These are phyloP conservation scores for Spodoptera litura DNA, from an alignment of 1,140 invertebrate genomes.

Conservation along the genomic window DNA sequence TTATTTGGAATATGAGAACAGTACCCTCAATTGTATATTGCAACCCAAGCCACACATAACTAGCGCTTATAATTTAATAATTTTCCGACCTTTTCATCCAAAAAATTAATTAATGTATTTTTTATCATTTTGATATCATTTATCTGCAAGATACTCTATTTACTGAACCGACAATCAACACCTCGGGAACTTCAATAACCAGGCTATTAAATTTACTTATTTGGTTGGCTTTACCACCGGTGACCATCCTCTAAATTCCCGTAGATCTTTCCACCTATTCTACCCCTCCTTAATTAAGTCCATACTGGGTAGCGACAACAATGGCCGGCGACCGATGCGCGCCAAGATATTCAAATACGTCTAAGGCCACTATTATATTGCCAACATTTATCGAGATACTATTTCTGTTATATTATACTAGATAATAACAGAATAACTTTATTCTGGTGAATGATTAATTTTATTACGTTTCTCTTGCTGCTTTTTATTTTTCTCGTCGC, in stretches of 20 bases:
- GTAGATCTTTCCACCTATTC: constrained; percentile 79
- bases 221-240: constrained; percentile 55
- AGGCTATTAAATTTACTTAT: constrained; percentile 53
- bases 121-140: neutral
- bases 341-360: constrained; percentile 85
- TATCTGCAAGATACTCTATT: constrained; percentile 12
- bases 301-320: constrained; percentile 82
- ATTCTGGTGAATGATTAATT: constrained; percentile 30
- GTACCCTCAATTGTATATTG: neutral
- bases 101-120: neutral
- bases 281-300: constrained; percentile 83
- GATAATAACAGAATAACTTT: constrained; percentile 35
- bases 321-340: constrained; percentile 78
- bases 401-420: constrained; percentile 57
- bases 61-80: too few relatives aligned
- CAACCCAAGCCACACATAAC: neutral
- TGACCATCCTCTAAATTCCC: constrained; percentile 74
- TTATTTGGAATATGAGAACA: neutral
- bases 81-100: neutral
- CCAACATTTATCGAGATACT: constrained; percentile 73
- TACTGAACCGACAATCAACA: constrained; percentile 35
- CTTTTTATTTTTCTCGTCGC: neutral
- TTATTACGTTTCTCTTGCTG: neutral
- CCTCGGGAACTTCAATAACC: constrained; percentile 44
- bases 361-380: constrained; percentile 81